Conservation (phyloP, 2,113 vertebrate genomes). For the Pangasianodon gigas region DNA sequence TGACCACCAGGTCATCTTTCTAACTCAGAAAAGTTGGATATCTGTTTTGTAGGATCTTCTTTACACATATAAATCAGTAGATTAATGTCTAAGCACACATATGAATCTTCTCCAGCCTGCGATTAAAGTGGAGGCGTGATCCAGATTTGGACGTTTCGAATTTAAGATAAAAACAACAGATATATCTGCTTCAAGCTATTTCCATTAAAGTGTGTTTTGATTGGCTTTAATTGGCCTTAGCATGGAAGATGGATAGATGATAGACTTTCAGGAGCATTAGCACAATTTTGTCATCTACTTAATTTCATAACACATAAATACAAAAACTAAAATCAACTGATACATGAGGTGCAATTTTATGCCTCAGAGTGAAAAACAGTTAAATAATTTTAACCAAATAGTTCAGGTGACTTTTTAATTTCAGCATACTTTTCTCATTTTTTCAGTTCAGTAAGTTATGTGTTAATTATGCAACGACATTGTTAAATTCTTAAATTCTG, state of each 20-base stretch:
- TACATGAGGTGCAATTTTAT: not conserved
- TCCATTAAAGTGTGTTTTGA: not conserved
- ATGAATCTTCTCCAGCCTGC: not conserved
- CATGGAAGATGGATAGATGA: not conserved
- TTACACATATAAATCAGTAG: not conserved
- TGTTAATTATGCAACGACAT: not conserved
- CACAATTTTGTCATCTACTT: not conserved
- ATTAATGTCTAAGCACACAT: not conserved
- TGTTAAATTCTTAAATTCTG: not conserved
- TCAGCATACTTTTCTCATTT: not conserved
- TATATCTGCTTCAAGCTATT: not conserved
- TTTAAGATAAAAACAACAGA: not conserved
- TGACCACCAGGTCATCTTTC: not conserved
- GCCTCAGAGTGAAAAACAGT: not conserved
- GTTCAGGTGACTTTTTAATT: not conserved
- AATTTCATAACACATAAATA: not conserved
- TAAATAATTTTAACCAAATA: not conserved
- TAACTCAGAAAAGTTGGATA: not conserved
- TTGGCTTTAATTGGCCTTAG: too few species aligned
- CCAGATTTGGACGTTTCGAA: not conserved
- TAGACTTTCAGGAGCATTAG: not conserved
- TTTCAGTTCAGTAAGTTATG: not conserved
- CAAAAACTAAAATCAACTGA: not conserved
- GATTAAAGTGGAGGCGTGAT: not conserved
- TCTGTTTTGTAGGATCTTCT: constrained; percentile 1